phyloP scores from a whole-genome alignment of 1,140 invertebrate genomes.

The Apis cerana region DNA sequence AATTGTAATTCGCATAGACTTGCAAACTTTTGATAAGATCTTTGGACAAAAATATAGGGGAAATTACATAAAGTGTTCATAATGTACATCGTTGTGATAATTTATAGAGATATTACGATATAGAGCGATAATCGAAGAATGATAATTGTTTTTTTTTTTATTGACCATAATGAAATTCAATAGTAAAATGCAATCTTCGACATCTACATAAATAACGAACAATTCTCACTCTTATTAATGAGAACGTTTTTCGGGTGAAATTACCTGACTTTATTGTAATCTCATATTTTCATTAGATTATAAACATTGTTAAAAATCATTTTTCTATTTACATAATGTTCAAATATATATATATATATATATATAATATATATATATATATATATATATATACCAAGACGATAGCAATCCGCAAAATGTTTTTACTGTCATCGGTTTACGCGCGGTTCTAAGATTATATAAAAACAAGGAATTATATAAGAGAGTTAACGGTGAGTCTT shows the following conservation, averaged over 20 bases:
- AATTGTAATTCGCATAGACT: not conserved
- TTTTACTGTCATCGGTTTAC: constrained; percentile 31
- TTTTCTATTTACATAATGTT: constrained; percentile 16
- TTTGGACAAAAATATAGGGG: not conserved
- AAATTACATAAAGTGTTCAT: constrained; percentile 3
- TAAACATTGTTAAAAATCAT: not conserved
- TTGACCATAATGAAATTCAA: constrained; percentile 15
- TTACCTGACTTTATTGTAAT: not conserved
- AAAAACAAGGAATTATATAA: constrained; percentile 55
- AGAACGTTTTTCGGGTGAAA: not conserved
- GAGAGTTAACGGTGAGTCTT: constrained; percentile 41
- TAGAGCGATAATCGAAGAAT: not conserved
- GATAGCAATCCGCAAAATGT: constrained; percentile 8
- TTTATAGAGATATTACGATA: not conserved
- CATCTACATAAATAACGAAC: not conserved
- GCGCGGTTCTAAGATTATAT: constrained; percentile 36
- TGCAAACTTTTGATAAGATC: not conserved
- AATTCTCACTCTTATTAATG: not conserved
- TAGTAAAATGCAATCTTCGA: not conserved
- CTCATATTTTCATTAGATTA: not conserved
- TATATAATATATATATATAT: too few relatives aligned
- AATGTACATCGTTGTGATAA: not conserved
- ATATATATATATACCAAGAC: not conserved
- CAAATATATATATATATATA: not conserved
- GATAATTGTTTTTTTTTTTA: constrained; percentile 23